phyloP scores from a whole-genome alignment of 92 coral and sea anemone species.

The Palythoa heliodiscus region DNA sequence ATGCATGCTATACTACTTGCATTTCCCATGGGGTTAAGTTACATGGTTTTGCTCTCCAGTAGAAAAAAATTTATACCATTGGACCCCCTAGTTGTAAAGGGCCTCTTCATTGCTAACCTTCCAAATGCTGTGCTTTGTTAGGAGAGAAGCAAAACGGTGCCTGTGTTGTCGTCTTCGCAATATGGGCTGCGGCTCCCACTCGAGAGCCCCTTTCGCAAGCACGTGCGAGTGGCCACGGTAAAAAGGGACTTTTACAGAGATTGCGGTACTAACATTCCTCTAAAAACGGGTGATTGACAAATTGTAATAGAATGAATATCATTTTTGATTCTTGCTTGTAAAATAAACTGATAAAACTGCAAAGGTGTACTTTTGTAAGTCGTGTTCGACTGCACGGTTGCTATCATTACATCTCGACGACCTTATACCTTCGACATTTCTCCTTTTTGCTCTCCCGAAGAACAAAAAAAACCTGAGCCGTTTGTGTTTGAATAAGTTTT shows the following conservation, averaged over 20 bases:
- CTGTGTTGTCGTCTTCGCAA: constrained; percentile 86
- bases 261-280: constrained; percentile 87
- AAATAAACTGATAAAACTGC: background rate
- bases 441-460: no score
- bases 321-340: background rate
- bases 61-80: background rate
- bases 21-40: no score
- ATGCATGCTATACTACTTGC: no score
- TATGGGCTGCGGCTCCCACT: constrained; percentile 92
- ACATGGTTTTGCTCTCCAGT: no score
- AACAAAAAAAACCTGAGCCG: background rate
- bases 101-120: background rate
- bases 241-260: constrained; percentile 96
- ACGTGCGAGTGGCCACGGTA: constrained; percentile 93
- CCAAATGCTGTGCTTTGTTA: constrained; percentile 18
- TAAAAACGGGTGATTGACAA: constrained; percentile 27
- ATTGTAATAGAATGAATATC: background rate
- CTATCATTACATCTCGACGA: no score
- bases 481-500: background rate
- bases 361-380: background rate
- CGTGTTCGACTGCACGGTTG: background rate
- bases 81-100: no score
- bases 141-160: constrained; percentile 87
- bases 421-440: no score
- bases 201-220: constrained; percentile 78